phyloP scores from a whole-genome alignment of 2,113 vertebrate species.

The Motacilla tschutschensis region DNA sequence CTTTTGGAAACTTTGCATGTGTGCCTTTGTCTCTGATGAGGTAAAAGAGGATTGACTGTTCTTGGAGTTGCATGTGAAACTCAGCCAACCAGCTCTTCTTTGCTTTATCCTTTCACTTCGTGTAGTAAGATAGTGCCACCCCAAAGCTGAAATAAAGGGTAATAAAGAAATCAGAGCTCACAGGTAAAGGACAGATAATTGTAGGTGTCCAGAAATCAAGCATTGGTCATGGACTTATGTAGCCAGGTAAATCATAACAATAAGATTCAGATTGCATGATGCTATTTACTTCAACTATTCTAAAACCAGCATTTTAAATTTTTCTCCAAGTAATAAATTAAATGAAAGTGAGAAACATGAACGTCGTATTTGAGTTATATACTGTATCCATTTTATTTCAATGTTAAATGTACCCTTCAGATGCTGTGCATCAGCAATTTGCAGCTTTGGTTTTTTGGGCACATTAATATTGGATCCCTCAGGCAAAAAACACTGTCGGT shows the following conservation, averaged over 20 bases:
- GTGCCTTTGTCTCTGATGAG: neutral
- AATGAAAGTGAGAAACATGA: neutral
- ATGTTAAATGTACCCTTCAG: neutral
- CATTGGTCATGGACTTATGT: rapidly evolving
- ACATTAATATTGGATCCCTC: neutral
- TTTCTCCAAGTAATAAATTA: neutral
- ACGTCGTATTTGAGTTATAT: neutral
- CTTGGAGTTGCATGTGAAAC: neutral
- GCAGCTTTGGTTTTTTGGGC: neutral
- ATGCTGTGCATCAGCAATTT: neutral
- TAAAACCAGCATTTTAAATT: neutral
- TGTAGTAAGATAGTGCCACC: neutral
- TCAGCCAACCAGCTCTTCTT: neutral
- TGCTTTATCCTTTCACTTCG: neutral
- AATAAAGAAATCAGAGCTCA: neutral
- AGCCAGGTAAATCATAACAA: neutral
- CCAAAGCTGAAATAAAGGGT: neutral
- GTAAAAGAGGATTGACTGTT: neutral
- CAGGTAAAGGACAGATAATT: neutral
- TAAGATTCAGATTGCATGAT: neutral
- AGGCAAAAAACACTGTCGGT: neutral
- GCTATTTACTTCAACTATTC: neutral
- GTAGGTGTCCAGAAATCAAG: neutral
- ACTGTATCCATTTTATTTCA: neutral
- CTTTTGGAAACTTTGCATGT: neutral